Conservation (phyloP, 2,113 vertebrate genomes). For the Isichthys henryi region DNA sequence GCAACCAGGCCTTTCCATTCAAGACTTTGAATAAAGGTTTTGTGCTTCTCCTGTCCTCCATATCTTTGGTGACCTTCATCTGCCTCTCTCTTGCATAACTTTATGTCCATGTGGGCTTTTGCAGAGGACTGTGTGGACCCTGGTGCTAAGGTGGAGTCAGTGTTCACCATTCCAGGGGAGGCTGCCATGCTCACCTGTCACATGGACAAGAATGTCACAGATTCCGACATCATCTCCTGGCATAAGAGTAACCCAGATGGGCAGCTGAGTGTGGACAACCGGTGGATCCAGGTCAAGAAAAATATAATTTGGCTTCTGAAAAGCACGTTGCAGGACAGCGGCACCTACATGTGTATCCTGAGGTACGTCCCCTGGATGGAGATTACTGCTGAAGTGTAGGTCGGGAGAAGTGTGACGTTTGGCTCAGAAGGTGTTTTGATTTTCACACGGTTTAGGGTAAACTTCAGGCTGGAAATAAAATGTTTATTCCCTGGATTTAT, state of each 20-base stretch:
- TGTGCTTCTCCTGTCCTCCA: background rate
- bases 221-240: constrained; percentile 66
- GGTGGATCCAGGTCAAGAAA: constrained; percentile 52
- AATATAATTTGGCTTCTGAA: constrained; percentile 73
- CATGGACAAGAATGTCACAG: constrained; percentile 31
- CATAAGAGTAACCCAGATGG: constrained; percentile 49
- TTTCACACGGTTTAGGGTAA: background rate
- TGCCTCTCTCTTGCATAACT: background rate
- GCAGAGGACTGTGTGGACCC: constrained; percentile 50
- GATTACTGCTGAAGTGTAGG: background rate
- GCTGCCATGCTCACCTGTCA: constrained; percentile 48
- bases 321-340: constrained; percentile 53
- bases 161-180: constrained; percentile 52
- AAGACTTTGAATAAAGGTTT: background rate
- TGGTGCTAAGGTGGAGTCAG: constrained; percentile 26
- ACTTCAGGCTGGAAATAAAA: background rate
- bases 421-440: background rate
- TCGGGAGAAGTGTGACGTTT: background rate
- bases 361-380: constrained; percentile 53
- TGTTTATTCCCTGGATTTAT: background rate
- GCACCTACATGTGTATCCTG: constrained; percentile 61
- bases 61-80: background rate
- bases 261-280: constrained; percentile 33
- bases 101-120: constrained; percentile 15
- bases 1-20: background rate